phyloP scores from a whole-genome alignment of 2,797 vertebrate species.

The Myiotriccus ornatus region DNA sequence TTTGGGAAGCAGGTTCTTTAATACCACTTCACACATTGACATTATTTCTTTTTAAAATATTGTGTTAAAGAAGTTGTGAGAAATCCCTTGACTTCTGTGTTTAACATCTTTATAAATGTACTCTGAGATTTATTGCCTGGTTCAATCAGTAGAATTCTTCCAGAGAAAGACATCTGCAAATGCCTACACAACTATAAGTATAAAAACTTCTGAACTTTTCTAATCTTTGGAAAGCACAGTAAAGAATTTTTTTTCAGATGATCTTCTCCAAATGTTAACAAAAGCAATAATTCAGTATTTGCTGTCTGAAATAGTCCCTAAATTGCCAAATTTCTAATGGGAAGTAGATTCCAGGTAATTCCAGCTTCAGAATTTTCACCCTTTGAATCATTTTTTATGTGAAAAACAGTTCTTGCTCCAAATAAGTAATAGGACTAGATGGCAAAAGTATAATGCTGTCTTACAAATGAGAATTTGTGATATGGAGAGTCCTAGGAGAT shows the following conservation, averaged over 20 bases:
- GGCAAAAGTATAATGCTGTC: neutral
- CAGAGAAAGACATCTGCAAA: neutral
- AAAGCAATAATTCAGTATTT: neutral
- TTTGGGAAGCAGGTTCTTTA: constrained; percentile 32
- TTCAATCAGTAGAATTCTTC: neutral
- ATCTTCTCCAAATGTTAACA: neutral
- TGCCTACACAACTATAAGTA: neutral
- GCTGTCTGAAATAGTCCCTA: neutral
- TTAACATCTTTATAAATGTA: constrained; percentile 16
- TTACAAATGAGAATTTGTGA: neutral
- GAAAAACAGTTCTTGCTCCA: neutral
- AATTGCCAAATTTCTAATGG: neutral
- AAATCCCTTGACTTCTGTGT: constrained; percentile 18
- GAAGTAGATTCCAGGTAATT: neutral
- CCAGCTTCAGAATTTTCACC: neutral
- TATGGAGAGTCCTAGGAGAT: neutral
- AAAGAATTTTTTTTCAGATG: neutral
- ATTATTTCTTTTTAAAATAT: constrained; percentile 1
- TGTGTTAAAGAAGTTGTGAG: neutral
- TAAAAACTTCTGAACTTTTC: neutral
- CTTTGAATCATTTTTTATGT: neutral
- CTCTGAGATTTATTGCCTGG: neutral
- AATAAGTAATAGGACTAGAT: neutral
- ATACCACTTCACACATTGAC: constrained; percentile 5
- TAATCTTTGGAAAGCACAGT: neutral